Evolutionary conservation across 2,888 invertebrate genomes (phyloP).

Genomic region (Lamproptera curius): DNA sequence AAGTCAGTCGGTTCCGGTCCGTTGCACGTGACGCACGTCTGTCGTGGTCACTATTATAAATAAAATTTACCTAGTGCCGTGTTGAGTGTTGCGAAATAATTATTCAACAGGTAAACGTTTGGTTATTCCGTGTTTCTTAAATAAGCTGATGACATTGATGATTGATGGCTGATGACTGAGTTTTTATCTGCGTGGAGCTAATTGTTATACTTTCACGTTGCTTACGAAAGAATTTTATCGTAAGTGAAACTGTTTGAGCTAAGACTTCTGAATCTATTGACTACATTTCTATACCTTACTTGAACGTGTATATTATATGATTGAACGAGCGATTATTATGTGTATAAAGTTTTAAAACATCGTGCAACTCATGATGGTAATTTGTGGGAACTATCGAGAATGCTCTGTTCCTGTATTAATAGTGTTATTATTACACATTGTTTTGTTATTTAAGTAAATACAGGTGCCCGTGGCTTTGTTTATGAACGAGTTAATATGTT

Average conservation of each 20-base stretch:
- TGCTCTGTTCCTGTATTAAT: no score
- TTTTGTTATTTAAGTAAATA: no score
- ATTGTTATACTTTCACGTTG: background rate
- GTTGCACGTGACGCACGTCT: slow-evolving; percentile 37
- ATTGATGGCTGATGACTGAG: no score
- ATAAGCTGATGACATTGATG: no score
- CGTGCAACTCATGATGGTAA: background rate
- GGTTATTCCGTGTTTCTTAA: background rate
- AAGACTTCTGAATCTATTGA: background rate
- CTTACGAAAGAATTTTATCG: background rate
- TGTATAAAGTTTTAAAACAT: background rate
- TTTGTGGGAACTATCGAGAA: background rate
- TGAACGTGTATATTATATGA: no score
- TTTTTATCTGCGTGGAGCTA: no score
- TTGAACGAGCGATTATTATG: background rate
- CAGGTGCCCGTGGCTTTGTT: no score
- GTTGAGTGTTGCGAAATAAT: no score
- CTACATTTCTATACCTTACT: background rate
- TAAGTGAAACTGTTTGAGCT: background rate
- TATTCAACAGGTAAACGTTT: no score
- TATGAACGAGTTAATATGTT: no score
- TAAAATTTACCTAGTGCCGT: slow-evolving; percentile 1
- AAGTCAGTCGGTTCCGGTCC: slow-evolving; percentile 49
- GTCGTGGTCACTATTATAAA: background rate
- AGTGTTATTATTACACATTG: no score